Evolutionary conservation across 1,140 invertebrate species (phyloP), one percentile per base, ranked within the genome.

Genomic region (Drosophila parvula): DNA sequence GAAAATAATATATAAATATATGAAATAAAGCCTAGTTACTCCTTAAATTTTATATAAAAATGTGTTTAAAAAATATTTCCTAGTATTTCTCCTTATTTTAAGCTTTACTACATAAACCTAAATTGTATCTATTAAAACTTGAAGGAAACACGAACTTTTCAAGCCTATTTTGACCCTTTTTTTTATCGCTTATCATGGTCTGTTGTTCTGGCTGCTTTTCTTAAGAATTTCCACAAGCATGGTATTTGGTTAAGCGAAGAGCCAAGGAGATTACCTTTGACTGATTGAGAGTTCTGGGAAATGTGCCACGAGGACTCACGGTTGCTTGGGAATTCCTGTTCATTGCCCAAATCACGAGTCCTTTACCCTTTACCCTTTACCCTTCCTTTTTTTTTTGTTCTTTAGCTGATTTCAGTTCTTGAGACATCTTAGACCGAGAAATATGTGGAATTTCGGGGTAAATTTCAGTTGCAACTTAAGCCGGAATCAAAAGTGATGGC

Each of bases 221-320:
- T 10, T 9, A 22, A 32, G 51, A 62, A 38, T 36, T 36, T 12
- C 5, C 3, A 14, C n/a, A 38, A 14, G 8, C 30, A 56, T 57
- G 50, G 11, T 18, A 57, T 58, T 40, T 62, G 51, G 36, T 58
- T 58, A 58, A 27, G 16, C 11, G 16, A 12, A 28, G 11, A 22
- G 44, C 45, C 50, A n/a, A 16, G 14, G 3, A 50, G 28, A 61
- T 61, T 61, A 58, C 22, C 32, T 18, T 16, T 11, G 50, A 53
- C 50, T 36, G 50, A 53, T 53, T 53, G 32, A 14, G n/a, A 30
- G 12, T 53, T 22, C 32, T 14, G 32, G 32, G 16, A 14, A 28
- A 28, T 22, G 12, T 18, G n/a, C 5, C 32, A 22, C 32, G 0
- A 36, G 16, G 12, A 22, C 32, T 11, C 59, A 57, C 16, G 11